Evolutionary conservation across 2,888 invertebrate genomes (phyloP), one percentile per base, ranked within the genome.

Genomic region (Tinea pellionella): DNA sequence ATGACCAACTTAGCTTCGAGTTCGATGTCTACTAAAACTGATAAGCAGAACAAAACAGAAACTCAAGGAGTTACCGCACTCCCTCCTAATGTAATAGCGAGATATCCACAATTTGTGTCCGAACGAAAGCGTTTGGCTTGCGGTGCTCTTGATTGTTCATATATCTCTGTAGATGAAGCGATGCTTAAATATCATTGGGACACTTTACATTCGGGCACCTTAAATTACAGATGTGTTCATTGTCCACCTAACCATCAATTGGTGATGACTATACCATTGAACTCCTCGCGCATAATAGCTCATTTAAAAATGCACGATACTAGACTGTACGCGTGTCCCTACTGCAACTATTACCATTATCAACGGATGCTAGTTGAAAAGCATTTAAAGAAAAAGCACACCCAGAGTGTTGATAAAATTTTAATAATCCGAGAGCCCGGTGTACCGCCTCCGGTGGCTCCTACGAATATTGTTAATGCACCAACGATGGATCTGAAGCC

Each of bases 1-100:
- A 95, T 95, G 95, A 89, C 92, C 0, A 95, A 95, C 73, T 86
- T 94, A 15, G 94, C 95, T 0, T 91, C 92, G n/a, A 93, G 92
- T 65, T 93, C 91, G 11, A 66, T 75, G 15, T 65, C 47, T 47
- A 15, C 47, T 64, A 0, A 47, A 16, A 9, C 15, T 8, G 47
- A 47, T 15, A 47, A 66, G 67, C 1, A 79, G 70, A 62, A 65
- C 61, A 16, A 63, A 65, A 9, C 75, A 74, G 2, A 74, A 69
- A 59, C 62, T 41, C 41, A 41, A 13, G 41, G n/a, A n/a, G 2
- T n/a, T 61, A n/a, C 6, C 37, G 9, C 9, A 37, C 6, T 30
- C 9, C 30, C 30, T 9, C n/a, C 37, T 9, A 37, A n/a, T 9
- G 9, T 2, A n/a, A 37, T 37, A 6, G 37, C 37, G 37, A 9